Percentiles rank a stretch among this genome's conserved stretches.
Conservation (phyloP, 2,888 invertebrate genomes). For the Artemia sp. region DNA sequence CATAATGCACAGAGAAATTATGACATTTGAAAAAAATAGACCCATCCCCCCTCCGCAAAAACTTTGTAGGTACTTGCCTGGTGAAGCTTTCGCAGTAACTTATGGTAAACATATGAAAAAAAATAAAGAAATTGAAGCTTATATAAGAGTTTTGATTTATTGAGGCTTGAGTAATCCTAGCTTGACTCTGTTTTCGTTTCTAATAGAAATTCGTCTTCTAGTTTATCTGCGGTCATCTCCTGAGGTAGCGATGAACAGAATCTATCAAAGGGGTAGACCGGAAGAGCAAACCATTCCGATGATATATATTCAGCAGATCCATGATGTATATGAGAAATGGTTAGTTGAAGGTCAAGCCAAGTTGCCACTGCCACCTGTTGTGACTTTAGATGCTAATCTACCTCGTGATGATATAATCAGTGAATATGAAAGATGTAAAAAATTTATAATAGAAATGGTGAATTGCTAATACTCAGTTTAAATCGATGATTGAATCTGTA, state of each 20-base stretch:
- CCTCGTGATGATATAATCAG: neutral
- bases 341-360: constrained; percentile 2
- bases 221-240: constrained; percentile 21
- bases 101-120: too few species aligned
- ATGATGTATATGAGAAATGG: constrained; percentile 19
- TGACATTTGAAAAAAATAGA: too few species aligned
- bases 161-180: too few species aligned
- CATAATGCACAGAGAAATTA: too few species aligned
- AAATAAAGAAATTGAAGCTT: too few species aligned
- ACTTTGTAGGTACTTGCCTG: too few species aligned
- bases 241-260: constrained; percentile 16
- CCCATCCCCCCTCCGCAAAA: too few species aligned
- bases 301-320: constrained; percentile 18
- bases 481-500: too few species aligned
- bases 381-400: constrained; percentile 19
- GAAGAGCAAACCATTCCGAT: constrained; percentile 19
- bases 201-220: neutral
- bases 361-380: constrained; percentile 6
- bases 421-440: constrained; percentile 11
- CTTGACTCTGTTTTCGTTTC: too few species aligned
- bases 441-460: neutral
- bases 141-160: too few species aligned
- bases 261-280: constrained; percentile 16
- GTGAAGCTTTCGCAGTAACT: too few species aligned
- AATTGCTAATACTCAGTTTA: too few species aligned